Conservation (phyloP, 92 coral and sea anemone genomes). For the Paramuricea clavata region DNA sequence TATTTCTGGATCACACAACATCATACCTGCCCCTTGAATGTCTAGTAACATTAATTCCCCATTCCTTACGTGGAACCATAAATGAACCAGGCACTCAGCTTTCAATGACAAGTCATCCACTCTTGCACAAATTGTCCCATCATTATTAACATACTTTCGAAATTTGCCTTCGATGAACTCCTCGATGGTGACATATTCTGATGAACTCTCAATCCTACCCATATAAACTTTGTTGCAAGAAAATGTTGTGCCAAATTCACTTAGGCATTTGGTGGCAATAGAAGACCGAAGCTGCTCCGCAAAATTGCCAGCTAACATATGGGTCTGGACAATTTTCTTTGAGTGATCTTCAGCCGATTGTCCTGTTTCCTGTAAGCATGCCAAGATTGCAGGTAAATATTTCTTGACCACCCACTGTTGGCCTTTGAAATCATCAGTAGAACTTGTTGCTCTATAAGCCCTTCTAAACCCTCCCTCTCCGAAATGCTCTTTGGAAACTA, state of each 20-base stretch:
- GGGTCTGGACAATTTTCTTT: constrained; percentile 71
- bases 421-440: constrained; percentile 3
- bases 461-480: constrained; percentile 40
- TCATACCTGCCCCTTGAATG: constrained; percentile 75
- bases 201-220: constrained; percentile 42
- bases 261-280: not conserved
- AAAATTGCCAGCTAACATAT: constrained; percentile 71
- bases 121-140: constrained; percentile 58
- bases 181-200: constrained; percentile 72
- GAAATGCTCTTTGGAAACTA: constrained; percentile 31
- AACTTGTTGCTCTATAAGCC: constrained; percentile 44
- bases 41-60: constrained; percentile 68
- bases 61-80: constrained; percentile 71
- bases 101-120: constrained; percentile 52
- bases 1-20: constrained; percentile 78
- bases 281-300: constrained; percentile 40
- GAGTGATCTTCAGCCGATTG: constrained; percentile 63
- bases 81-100: constrained; percentile 74
- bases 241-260: constrained; percentile 58
- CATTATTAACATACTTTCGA: constrained; percentile 76
- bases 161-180: constrained; percentile 72
- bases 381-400: constrained; percentile 38
- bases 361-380: constrained; percentile 39
- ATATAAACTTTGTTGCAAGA: constrained; percentile 45
- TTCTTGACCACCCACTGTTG: constrained; percentile 49